Evolutionary conservation across 2,113 vertebrate genomes (phyloP).

Genomic region (Neotragus pygmaeus): DNA sequence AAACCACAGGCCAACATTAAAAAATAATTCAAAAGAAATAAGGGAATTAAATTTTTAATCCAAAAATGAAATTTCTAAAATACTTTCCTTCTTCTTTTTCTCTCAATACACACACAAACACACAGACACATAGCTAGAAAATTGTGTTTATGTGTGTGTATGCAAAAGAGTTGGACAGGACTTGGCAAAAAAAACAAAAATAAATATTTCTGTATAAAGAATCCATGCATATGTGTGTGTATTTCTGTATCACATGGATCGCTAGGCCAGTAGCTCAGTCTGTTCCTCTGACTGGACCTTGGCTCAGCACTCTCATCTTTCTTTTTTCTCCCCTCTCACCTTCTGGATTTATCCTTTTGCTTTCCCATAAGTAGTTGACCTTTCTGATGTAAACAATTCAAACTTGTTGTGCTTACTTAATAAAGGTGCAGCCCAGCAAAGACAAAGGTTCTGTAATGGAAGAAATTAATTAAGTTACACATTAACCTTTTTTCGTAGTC

Average conservation of each 20-base stretch:
- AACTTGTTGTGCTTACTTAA: background rate
- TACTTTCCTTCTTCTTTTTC: background rate
- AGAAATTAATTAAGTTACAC: background rate
- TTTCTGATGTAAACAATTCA: slow-evolving; percentile 20
- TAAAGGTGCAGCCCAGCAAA: background rate
- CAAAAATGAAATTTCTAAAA: background rate
- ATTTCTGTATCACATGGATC: background rate
- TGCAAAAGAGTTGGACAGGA: background rate
- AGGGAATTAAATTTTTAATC: background rate
- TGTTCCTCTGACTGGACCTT: background rate
- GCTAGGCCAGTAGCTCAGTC: background rate
- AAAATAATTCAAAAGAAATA: slow-evolving; percentile 4
- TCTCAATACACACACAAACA: background rate
- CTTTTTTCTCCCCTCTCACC: background rate
- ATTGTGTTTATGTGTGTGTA: background rate
- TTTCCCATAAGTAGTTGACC: background rate
- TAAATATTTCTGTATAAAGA: background rate
- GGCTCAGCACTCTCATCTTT: background rate
- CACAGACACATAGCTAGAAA: background rate
- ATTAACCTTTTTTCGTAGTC: background rate
- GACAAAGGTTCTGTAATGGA: background rate
- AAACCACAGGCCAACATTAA: background rate
- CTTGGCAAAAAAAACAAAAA: background rate
- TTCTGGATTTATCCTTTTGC: slow-evolving; percentile 1
- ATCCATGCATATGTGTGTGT: no score